Conservation (phyloP, 2,888 invertebrate genomes). For the Mesochorus sp. region DNA sequence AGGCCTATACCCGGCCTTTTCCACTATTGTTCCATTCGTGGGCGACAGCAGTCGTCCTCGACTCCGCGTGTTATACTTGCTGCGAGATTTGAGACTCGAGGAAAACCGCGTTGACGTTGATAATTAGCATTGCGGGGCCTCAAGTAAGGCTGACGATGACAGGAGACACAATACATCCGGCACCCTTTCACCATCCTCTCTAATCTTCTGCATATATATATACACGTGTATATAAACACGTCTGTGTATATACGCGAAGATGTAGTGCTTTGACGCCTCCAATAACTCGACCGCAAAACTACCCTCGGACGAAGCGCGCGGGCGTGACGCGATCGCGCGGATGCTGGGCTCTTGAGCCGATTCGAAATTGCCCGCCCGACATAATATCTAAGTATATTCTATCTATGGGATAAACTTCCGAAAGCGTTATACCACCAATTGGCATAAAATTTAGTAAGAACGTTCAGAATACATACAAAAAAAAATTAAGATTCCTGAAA, state of each 20-base stretch:
- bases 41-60: constrained; percentile 68
- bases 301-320: constrained; percentile 59
- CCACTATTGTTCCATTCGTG: constrained; percentile 71
- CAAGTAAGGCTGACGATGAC: constrained; percentile 79
- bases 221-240: not conserved
- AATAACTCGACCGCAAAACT: constrained; percentile 73
- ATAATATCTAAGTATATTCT: not conserved
- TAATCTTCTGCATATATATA: constrained; percentile 34
- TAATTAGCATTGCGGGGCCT: constrained; percentile 80
- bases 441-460: too few species aligned
- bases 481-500: too few species aligned
- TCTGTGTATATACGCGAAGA: not conserved
- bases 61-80: constrained; percentile 51
- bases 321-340: constrained; percentile 7
- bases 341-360: constrained; percentile 73
- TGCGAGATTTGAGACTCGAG: constrained; percentile 64
- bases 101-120: constrained; percentile 73
- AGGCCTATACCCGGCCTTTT: too few species aligned
- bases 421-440: too few species aligned
- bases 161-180: constrained; percentile 76
- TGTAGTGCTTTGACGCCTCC: constrained; percentile 59
- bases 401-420: constrained; percentile 9
- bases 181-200: constrained; percentile 63
- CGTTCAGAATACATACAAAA: too few species aligned
- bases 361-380: constrained; percentile 68